Evolutionary conservation across 1,140 invertebrate genomes (phyloP).

Genomic region (Capitella teleta): DNA sequence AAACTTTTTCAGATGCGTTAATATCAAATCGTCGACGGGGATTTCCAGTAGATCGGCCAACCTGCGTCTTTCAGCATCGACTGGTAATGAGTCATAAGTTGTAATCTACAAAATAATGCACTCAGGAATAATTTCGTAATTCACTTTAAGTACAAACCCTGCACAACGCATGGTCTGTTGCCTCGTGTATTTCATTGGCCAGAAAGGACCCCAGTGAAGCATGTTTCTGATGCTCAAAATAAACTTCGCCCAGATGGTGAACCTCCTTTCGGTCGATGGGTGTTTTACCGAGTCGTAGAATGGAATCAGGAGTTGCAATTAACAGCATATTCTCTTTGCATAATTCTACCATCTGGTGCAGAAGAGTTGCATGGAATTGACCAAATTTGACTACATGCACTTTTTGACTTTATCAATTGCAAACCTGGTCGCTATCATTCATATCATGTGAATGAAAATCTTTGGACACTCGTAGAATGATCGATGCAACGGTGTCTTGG

Average conservation of each 20-base stretch:
- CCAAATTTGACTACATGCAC: too few species aligned
- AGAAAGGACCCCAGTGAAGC: conserved; percentile 20
- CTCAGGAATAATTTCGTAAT: too few species aligned
- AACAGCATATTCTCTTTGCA: too few species aligned
- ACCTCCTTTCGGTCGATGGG: neutral
- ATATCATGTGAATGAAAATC: too few species aligned
- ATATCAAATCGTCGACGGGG: neutral
- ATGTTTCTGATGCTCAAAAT: conserved; percentile 27
- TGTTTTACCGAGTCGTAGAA: conserved; percentile 16
- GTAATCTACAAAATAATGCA: too few species aligned
- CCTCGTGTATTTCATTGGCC: neutral
- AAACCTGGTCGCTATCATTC: too few species aligned
- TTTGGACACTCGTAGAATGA: conserved; percentile 20
- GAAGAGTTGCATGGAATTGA: too few species aligned
- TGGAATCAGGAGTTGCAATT: conserved; percentile 22
- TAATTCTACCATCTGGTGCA: too few species aligned
- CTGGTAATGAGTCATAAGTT: conserved; percentile 12
- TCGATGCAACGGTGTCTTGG: conserved; percentile 24
- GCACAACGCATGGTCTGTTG: too few species aligned
- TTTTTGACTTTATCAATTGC: too few species aligned
- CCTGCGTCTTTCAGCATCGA: conserved; percentile 3
- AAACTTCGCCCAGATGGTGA: conserved; percentile 13
- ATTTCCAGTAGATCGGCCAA: conserved; percentile 7
- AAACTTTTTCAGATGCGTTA: conserved; percentile 12
- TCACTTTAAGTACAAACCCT: too few species aligned